Percentiles rank a stretch among this genome's conserved stretches.
Conservation (phyloP, 2,113 vertebrate genomes). For the Rallus limicola region DNA sequence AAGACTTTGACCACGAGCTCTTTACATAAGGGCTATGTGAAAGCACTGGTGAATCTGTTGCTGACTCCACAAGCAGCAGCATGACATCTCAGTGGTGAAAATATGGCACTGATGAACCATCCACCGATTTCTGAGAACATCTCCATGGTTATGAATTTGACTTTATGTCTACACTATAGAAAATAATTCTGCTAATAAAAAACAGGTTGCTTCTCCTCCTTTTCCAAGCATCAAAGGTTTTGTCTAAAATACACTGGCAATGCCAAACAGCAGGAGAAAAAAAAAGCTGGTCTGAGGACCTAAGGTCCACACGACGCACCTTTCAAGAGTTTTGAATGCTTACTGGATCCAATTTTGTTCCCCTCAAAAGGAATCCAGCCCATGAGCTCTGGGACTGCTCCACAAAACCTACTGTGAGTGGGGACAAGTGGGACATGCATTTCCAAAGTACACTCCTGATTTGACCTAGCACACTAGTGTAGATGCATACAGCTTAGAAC, state of each 20-base stretch:
- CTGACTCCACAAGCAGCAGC: background rate
- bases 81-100: background rate
- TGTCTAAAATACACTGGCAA: background rate
- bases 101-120: background rate
- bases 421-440: background rate
- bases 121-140: background rate
- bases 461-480: background rate
- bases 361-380: background rate
- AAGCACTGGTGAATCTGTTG: background rate
- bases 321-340: background rate
- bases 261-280: background rate
- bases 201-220: background rate
- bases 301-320: background rate
- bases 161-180: background rate
- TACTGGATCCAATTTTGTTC: background rate
- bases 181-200: conserved; percentile 1
- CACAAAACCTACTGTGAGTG: fast-evolving
- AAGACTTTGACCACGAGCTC: background rate
- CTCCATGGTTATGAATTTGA: background rate
- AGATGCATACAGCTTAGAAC: background rate
- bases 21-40: background rate
- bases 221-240: background rate
- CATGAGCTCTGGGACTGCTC: background rate
- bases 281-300: background rate
- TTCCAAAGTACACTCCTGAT: background rate